Conservation (phyloP, 2,113 vertebrate species). For the Takifugu flavidus region DNA sequence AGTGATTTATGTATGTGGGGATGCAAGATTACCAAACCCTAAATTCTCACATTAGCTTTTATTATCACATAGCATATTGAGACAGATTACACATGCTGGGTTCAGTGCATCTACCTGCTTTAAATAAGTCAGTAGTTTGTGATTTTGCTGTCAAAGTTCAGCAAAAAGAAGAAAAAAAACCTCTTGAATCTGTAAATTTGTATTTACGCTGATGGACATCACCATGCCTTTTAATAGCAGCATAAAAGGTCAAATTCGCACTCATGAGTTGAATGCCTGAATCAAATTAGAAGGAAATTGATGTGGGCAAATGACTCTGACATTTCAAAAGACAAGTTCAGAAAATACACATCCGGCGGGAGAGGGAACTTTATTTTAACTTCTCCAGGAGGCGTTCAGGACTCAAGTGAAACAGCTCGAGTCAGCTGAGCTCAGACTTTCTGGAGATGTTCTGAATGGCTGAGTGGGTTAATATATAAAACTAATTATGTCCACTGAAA, state of each 20-base stretch:
- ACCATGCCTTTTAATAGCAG: slow-evolving; percentile 28
- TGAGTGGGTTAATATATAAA: neutral
- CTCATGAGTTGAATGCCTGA: slow-evolving; percentile 40
- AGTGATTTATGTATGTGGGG: slow-evolving; percentile 57
- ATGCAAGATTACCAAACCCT: slow-evolving; percentile 53
- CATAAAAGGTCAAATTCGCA: slow-evolving; percentile 55
- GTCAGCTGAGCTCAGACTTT: neutral
- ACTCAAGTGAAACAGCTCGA: neutral
- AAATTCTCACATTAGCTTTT: slow-evolving; percentile 48
- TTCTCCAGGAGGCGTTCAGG: neutral
- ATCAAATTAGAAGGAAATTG: slow-evolving; percentile 34
- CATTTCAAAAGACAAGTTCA: slow-evolving; percentile 44
- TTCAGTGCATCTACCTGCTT: slow-evolving; percentile 19
- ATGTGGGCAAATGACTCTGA: slow-evolving; percentile 13
- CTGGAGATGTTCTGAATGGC: neutral
- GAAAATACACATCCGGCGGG: slow-evolving; percentile 8
- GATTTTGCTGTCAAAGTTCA: slow-evolving; percentile 36
- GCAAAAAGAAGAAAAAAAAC: slow-evolving; percentile 17
- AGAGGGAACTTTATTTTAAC: slow-evolving; percentile 5
- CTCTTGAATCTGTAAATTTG: slow-evolving; percentile 22
- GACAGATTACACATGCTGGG: slow-evolving; percentile 51
- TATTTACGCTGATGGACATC: slow-evolving; percentile 27
- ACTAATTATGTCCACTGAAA: neutral
- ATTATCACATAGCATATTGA: slow-evolving; percentile 51
- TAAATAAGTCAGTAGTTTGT: slow-evolving; percentile 46